phyloP scores from a whole-genome alignment of 2,888 invertebrate genomes.

The Sarcophaga carnaria region DNA sequence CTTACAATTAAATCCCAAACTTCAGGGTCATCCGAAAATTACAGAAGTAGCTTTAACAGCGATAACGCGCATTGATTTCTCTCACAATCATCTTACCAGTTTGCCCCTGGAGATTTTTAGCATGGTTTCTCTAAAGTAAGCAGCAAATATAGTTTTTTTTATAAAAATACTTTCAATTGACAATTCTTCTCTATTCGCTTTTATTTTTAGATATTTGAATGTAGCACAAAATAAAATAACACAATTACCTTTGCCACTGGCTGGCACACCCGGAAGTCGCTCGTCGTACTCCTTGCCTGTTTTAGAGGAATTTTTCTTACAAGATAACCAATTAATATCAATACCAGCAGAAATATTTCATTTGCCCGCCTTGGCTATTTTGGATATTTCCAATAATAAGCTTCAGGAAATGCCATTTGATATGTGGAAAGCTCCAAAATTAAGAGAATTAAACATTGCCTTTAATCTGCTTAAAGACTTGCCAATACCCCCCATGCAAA shows the following conservation, averaged over 20 bases:
- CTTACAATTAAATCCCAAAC: slow-evolving; percentile 90
- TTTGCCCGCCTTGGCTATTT: slow-evolving; percentile 88
- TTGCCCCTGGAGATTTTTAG: slow-evolving; percentile 93
- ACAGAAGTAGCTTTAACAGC: slow-evolving; percentile 91
- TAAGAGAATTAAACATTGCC: slow-evolving; percentile 94
- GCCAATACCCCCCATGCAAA: slow-evolving; percentile 83
- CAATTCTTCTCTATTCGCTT: background rate
- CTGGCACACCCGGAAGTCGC: slow-evolving; percentile 68
- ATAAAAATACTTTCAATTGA: background rate
- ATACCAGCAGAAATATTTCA: slow-evolving; percentile 92
- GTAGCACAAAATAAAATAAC: slow-evolving; percentile 94
- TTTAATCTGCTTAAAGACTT: slow-evolving; percentile 93
- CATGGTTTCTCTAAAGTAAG: slow-evolving; percentile 88
- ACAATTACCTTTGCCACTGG: slow-evolving; percentile 84
- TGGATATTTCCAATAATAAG: slow-evolving; percentile 98
- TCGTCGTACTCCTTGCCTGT: slow-evolving; percentile 87
- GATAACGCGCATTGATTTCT: slow-evolving; percentile 95
- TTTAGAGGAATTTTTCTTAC: slow-evolving; percentile 94
- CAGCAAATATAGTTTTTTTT: slow-evolving; percentile 32
- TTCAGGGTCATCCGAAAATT: slow-evolving; percentile 87
- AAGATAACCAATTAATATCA: slow-evolving; percentile 93
- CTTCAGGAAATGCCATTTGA: slow-evolving; percentile 90
- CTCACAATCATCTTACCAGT: slow-evolving; percentile 91
- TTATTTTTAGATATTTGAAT: slow-evolving; percentile 86
- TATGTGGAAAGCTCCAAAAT: slow-evolving; percentile 92